phyloP scores from a whole-genome alignment of 2,797 vertebrate genomes.

The Trichosurus vulpecula region DNA sequence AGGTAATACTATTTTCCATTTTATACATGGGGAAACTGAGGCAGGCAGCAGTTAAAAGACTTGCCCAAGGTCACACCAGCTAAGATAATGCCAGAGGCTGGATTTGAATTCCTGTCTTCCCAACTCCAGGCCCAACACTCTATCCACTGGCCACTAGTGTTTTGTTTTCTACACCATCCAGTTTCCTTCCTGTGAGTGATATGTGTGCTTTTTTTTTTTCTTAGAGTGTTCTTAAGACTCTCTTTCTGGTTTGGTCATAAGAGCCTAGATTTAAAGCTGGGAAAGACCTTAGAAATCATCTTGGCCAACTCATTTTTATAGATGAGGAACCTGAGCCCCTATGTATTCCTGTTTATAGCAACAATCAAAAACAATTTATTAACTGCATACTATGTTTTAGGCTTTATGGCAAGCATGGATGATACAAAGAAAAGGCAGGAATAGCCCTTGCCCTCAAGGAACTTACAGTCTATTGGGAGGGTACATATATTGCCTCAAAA shows the following conservation, averaged over 20 bases:
- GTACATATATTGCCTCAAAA: too few relatives aligned
- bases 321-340: neutral
- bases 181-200: too few relatives aligned
- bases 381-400: neutral
- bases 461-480: neutral
- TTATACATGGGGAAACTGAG: neutral
- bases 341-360: neutral
- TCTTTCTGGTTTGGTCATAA: neutral
- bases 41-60: neutral
- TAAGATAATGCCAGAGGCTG: neutral
- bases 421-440: neutral
- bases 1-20: neutral
- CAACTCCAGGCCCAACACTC: too few relatives aligned
- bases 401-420: neutral
- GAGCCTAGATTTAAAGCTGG: neutral
- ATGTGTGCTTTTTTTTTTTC: too few relatives aligned
- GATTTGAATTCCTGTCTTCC: neutral
- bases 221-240: neutral
- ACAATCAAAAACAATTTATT: neutral
- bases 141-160: too few relatives aligned
- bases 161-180: too few relatives aligned
- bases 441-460: neutral
- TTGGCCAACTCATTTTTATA: neutral
- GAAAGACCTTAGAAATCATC: neutral
- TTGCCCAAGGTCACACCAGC: neutral